These are phyloP conservation scores for Habroteleia sp. DNA, from an alignment of 2,888 invertebrate genomes.

Conservation along the genomic window DNA sequence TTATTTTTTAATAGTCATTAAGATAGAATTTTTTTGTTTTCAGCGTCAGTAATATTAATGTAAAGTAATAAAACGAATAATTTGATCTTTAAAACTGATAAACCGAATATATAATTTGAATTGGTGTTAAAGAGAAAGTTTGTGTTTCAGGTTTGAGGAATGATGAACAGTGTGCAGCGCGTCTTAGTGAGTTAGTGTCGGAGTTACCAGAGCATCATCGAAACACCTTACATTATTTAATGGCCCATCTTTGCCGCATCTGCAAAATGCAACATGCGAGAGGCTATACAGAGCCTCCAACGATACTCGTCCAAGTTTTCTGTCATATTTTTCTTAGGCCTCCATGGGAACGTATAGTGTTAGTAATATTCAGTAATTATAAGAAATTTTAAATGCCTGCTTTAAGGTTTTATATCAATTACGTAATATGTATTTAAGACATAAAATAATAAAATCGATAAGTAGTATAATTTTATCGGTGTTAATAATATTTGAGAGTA, in stretches of 20 bases:
- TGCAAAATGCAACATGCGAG: slow-evolving; percentile 86
- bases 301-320: slow-evolving; percentile 86
- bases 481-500: too few relatives aligned
- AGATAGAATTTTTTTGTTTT: too few relatives aligned
- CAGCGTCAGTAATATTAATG: too few relatives aligned
- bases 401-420: too few relatives aligned
- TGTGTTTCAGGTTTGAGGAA: slow-evolving; percentile 79
- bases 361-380: slow-evolving; percentile 73
- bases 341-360: slow-evolving; percentile 90
- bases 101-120: not conserved
- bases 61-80: too few relatives aligned
- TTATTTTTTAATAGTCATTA: too few relatives aligned
- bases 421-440: too few relatives aligned
- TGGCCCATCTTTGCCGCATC: slow-evolving; percentile 88
- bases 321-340: slow-evolving; percentile 88
- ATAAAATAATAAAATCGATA: too few relatives aligned
- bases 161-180: slow-evolving; percentile 83
- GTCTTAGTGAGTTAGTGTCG: slow-evolving; percentile 82
- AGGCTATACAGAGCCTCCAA: slow-evolving; percentile 85
- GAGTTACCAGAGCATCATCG: slow-evolving; percentile 86
- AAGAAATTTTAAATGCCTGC: too few relatives aligned
- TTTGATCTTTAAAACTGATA: too few relatives aligned
- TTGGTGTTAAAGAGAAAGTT: slow-evolving; percentile 2
- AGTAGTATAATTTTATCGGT: too few relatives aligned
- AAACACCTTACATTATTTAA: slow-evolving; percentile 84